Base-by-base conservation (phyloP, 2,888 invertebrate species). In the Phalera bucephala region DNA sequence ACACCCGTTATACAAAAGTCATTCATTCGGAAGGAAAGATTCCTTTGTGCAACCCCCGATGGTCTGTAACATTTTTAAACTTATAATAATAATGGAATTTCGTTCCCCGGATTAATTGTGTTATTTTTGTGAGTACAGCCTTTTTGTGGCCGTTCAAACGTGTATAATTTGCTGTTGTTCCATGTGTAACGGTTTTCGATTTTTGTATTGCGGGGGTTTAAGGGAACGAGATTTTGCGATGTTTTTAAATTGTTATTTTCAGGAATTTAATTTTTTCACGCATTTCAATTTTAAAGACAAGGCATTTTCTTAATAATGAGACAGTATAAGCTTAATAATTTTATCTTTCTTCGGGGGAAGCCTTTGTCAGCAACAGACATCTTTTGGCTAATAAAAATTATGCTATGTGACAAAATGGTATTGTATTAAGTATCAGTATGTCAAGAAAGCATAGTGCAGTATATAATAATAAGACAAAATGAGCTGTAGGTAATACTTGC, bases 1-100 rank as follows among this genome's bases (percentile, higher is more conserved):
- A 44, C 19, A 48, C 35, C 36, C 42, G 58, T 61, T 62, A 56
- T 52, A 70, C 60, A 65, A 72, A 73, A 76, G 50, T 69, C 75
- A 76, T 52, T 76, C 78, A 60, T 41, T 67, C 60, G 80, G 73
- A 76, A 80, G 65, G 54, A 69, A 60, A 71, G 64, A 67, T 67
- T 68, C 71, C 77, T 79, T 81, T 81, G 74, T 74, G 43, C 58
- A 15, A 10, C 67, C 68, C 72, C 68, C 67, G 69, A 73, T 73
- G 70, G 66, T 63, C 61, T 46, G 66, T 64, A 64, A 71, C 65
- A 68, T 72, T 78, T 76, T 69, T 3, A 73, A 82, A 80, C 76
- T 80, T 76, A 73, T 66, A 72, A 80, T 80, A 81, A 81, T 76
- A 80, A 71, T 60, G 62, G 67, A 71, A 78, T 74, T 68, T 68